Conservation (phyloP, 2,888 invertebrate species). For the Atherix ibis region DNA sequence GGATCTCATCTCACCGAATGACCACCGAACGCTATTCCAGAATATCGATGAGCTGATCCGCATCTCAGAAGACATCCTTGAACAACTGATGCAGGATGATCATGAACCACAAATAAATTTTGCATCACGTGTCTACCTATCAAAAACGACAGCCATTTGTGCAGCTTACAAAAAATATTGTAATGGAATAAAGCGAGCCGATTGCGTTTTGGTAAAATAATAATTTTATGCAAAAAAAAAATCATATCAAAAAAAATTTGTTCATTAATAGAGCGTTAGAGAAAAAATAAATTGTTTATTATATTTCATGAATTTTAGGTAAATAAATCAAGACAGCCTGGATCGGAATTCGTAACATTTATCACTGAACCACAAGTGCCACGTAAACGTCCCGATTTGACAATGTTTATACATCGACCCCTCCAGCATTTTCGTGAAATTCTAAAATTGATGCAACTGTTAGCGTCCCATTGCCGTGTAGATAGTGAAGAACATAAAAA, state of each 20-base stretch:
- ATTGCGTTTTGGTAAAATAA: constrained; percentile 54
- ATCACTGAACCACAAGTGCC: constrained; percentile 70
- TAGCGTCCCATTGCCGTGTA: constrained; percentile 32
- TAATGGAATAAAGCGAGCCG: constrained; percentile 68
- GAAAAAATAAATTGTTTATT: not conserved
- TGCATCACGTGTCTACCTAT: constrained; percentile 53
- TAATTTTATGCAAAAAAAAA: constrained; percentile 1
- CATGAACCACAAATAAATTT: constrained; percentile 53
- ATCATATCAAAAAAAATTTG: not conserved
- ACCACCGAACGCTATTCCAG: constrained; percentile 68
- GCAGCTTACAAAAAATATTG: constrained; percentile 69
- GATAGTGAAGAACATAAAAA: constrained; percentile 33
- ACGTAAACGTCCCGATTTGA: constrained; percentile 66
- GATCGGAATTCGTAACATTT: constrained; percentile 64
- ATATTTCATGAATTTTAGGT: constrained; percentile 29
- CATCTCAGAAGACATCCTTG: constrained; percentile 66
- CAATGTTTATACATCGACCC: constrained; percentile 69
- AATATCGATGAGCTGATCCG: constrained; percentile 65
- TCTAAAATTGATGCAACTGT: constrained; percentile 40
- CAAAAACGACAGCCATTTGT: constrained; percentile 56
- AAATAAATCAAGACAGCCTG: constrained; percentile 54
- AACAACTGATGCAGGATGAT: constrained; percentile 56
- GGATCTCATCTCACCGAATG: constrained; percentile 58
- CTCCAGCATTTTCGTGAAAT: constrained; percentile 62
- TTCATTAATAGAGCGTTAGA: too few species aligned